Percentiles rank a stretch among this genome's conserved stretches.
Evolutionary conservation across 1,140 invertebrate genomes (phyloP).

Genomic region (Drosophila setifemur): DNA sequence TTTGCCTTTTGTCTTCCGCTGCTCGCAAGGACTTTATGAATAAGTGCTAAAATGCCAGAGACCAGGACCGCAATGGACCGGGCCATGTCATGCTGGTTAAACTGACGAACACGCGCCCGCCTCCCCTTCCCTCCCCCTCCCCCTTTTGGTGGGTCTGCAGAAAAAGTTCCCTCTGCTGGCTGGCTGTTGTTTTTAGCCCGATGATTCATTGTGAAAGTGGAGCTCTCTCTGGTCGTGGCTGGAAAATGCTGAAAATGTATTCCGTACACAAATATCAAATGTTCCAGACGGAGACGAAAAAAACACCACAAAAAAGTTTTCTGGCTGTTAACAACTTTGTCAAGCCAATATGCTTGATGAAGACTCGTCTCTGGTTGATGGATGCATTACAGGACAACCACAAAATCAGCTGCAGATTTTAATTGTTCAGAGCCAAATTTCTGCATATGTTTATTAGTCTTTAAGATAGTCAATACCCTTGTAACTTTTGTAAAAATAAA

Average conservation of each 20-base stretch:
- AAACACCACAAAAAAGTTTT: constrained; percentile 3
- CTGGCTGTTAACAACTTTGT: constrained; percentile 49
- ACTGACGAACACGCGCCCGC: constrained; percentile 69
- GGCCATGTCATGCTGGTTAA: constrained; percentile 82
- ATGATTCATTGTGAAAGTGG: constrained; percentile 73
- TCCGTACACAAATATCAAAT: constrained; percentile 22
- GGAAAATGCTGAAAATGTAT: constrained; percentile 54
- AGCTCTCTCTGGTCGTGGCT: constrained; percentile 42
- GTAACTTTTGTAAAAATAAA: too few relatives aligned
- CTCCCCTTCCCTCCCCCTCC: background rate
- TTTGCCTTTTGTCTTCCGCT: constrained; percentile 54
- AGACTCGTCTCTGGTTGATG: constrained; percentile 43
- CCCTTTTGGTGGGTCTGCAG: constrained; percentile 11
- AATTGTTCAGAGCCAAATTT: too few relatives aligned
- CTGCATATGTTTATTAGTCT: too few relatives aligned
- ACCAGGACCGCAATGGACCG: constrained; percentile 81
- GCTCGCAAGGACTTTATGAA: constrained; percentile 77
- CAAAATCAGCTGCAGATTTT: constrained; percentile 1
- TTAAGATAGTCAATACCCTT: too few relatives aligned
- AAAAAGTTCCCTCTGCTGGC: constrained; percentile 35
- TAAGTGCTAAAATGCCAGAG: constrained; percentile 82
- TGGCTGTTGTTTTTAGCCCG: constrained; percentile 55
- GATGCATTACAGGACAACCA: constrained; percentile 28
- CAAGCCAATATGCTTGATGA: constrained; percentile 62
- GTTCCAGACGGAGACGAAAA: background rate